phyloP scores from a whole-genome alignment of 2,113 vertebrate species.

The Platichthys flesus region DNA sequence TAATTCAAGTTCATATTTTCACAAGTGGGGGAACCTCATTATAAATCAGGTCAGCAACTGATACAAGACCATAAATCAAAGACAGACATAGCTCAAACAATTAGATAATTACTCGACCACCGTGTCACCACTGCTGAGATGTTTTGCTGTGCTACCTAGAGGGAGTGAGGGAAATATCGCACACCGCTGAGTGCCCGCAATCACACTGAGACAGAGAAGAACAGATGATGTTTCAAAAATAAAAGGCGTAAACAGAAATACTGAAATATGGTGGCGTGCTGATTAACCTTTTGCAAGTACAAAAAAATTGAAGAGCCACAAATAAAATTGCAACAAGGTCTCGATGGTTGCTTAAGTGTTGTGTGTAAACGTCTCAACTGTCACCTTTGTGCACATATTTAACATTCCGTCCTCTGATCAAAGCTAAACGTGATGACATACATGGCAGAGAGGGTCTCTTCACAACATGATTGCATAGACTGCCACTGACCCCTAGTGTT shows the following conservation, averaged over 20 bases:
- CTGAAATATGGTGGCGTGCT: background rate
- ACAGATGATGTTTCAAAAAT: conserved; percentile 37
- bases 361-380: background rate
- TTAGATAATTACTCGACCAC: conserved; percentile 86
- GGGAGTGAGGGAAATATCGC: conserved; percentile 45
- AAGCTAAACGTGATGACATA: conserved; percentile 19
- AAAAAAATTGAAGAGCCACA: conserved; percentile 1
- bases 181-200: conserved; percentile 48
- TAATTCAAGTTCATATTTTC: conserved; percentile 85
- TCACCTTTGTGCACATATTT: conserved; percentile 6
- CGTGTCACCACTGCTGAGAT: conserved; percentile 66
- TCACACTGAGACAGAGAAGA: conserved; percentile 57
- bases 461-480: conserved; percentile 64
- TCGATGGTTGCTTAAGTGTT: background rate
- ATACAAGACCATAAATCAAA: conserved; percentile 85
- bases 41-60: conserved; percentile 84
- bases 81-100: conserved; percentile 82
- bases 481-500: conserved; percentile 85
- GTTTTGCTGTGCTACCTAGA: conserved; percentile 60
- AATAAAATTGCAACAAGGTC: background rate
- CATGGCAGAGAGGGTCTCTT: conserved; percentile 38
- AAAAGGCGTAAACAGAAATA: conserved; percentile 5
- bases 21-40: conserved; percentile 84
- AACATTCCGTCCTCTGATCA: conserved; percentile 11
- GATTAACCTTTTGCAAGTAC: conserved; percentile 8